Percentiles rank a stretch among this genome's conserved stretches.
phyloP scores from a whole-genome alignment of 2,797 vertebrate genomes.

The Sebastes minor region DNA sequence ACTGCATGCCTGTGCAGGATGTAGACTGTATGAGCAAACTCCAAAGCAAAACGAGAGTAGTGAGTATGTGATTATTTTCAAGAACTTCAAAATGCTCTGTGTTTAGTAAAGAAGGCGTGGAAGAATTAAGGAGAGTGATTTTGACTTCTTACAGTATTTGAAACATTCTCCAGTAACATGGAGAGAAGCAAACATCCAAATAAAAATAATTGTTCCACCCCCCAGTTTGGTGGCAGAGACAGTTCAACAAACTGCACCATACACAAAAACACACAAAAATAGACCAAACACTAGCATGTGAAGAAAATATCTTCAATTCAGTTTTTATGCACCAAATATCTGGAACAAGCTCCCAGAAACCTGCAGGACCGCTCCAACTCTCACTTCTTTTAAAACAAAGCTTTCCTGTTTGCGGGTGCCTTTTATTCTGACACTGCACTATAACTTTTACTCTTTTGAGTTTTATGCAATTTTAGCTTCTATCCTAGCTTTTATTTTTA shows the following conservation, averaged over 20 bases:
- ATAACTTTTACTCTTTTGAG: too few species aligned
- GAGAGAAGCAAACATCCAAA: not conserved
- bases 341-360: too few species aligned
- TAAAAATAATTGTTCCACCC: not conserved
- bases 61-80: not conserved
- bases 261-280: not conserved
- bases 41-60: not conserved
- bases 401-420: too few species aligned
- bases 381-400: too few species aligned
- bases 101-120: constrained; percentile 17
- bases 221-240: too few species aligned
- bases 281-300: not conserved
- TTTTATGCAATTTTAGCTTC: too few species aligned
- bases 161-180: not conserved
- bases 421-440: too few species aligned
- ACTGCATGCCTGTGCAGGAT: constrained; percentile 6
- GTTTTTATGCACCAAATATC: too few species aligned
- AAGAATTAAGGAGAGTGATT: constrained; percentile 2
- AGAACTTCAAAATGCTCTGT: constrained; percentile 1
- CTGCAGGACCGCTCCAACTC: too few species aligned
- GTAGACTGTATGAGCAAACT: constrained; percentile 16
- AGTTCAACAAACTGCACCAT: too few species aligned
- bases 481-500: too few species aligned
- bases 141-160: not conserved
- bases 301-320: not conserved